Base-by-base conservation (phyloP, 2,797 vertebrate genomes). In the Melanotaenia pygmaea region DNA sequence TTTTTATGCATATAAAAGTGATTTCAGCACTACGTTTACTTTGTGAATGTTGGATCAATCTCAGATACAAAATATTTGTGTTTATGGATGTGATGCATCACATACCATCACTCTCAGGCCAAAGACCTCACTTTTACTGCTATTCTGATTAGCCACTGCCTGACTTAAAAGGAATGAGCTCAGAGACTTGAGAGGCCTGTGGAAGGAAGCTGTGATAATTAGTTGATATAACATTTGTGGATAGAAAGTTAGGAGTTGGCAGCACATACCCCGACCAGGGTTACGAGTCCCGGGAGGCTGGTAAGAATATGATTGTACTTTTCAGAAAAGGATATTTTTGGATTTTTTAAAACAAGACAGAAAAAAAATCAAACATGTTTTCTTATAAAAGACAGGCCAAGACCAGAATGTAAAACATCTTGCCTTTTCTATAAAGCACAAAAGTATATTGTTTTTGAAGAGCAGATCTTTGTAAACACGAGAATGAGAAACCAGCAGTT, bases 51-150 rank as follows among this genome's bases (percentile, higher is more conserved):
- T 67, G 57, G 70, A 74, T 30, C 26, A 59, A 56, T 82, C 69
- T 68, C 51, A 2, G 30, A 67, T 34, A 30, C 35, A 30, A 51
- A 14, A 59, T 67, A 53, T 56, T 76, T 32, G n/a, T 3, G 9
- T 57, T 56, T 73, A 73, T 58, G 53, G 64, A 81, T 65, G 38
- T 64, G 35, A 82, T 51, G 43, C 72, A 62, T 69, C 62, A 51
- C 66, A 77, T 53, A 14, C 38, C 58, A 53, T 78, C 68, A 40
- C 74, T 84, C 72, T 82, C 81, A 86, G 84, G 85, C 88, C 91
- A 90, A 92, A 90, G 86, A 89, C 64, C 77, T 77, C 72, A n/a
- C 58, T 62, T 80, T 67, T 84, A 65, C 76, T 78, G 67, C 71
- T 64, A 58, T 61, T 79, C 61, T 74, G 70, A 76, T 71, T 51